These are phyloP conservation scores for Melanotus villosus DNA, from an alignment of 2,888 invertebrate genomes.

Conservation along the genomic window DNA sequence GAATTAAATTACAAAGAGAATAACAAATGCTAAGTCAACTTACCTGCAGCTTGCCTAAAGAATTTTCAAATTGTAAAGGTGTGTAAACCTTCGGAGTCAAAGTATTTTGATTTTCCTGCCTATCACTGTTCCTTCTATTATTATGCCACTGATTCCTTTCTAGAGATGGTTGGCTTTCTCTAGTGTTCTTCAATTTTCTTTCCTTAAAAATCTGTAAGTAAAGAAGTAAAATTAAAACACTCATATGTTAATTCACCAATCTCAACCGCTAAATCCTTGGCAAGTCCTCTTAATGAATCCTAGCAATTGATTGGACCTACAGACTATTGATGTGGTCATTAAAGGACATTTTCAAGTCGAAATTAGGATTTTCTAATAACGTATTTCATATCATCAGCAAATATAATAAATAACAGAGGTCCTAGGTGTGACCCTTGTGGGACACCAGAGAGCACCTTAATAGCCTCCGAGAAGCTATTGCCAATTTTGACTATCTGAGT, in stretches of 20 bases:
- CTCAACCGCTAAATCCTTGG: too few relatives aligned
- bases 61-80: slow-evolving; percentile 94
- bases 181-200: slow-evolving; percentile 74
- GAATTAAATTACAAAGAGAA: slow-evolving; percentile 30
- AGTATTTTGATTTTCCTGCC: slow-evolving; percentile 70
- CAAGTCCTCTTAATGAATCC: too few relatives aligned
- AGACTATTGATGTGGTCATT: too few relatives aligned
- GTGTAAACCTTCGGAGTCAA: slow-evolving; percentile 76
- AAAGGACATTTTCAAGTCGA: too few relatives aligned
- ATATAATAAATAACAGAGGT: too few relatives aligned
- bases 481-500: too few relatives aligned
- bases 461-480: too few relatives aligned
- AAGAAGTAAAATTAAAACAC: background rate
- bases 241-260: background rate
- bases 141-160: slow-evolving; percentile 76
- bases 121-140: slow-evolving; percentile 62
- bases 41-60: slow-evolving; percentile 92
- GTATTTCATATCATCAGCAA: too few relatives aligned
- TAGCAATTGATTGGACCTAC: too few relatives aligned
- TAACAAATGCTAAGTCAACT: background rate
- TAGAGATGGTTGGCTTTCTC: slow-evolving; percentile 71
- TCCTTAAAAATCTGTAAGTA: slow-evolving; percentile 74
- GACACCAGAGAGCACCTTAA: too few relatives aligned
- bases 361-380: too few relatives aligned
- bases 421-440: too few relatives aligned